Percentiles rank a stretch among this genome's conserved stretches.
Evolutionary conservation across 2,113 vertebrate genomes (phyloP).

Genomic region (Colaptes auratus): DNA sequence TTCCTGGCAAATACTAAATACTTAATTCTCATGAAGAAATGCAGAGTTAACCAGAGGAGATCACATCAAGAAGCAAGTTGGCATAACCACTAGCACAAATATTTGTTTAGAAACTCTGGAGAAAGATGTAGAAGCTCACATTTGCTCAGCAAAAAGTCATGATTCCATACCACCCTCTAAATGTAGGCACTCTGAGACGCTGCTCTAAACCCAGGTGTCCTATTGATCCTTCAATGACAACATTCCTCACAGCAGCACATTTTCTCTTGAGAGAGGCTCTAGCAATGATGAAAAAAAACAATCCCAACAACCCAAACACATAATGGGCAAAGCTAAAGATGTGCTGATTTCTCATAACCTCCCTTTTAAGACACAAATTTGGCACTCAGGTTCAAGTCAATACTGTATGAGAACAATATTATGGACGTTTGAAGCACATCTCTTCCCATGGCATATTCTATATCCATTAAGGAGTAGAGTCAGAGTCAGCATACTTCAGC

Average conservation of each 20-base stretch:
- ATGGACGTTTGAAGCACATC: not conserved
- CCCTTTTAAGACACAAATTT: not conserved
- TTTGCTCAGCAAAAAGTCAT: not conserved
- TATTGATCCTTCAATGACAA: not conserved
- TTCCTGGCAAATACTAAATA: not conserved
- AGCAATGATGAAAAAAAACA: not conserved
- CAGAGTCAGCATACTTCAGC: not conserved
- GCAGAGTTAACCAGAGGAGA: not conserved
- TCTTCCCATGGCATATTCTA: not conserved
- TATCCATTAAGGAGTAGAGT: not conserved
- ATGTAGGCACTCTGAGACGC: not conserved
- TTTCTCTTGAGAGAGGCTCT: not conserved
- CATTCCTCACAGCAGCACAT: not conserved
- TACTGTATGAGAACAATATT: not conserved
- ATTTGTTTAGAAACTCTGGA: not conserved
- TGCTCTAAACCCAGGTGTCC: not conserved
- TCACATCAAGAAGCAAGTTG: not conserved
- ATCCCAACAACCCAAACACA: accelerated
- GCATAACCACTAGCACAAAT: not conserved
- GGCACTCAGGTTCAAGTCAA: not conserved
- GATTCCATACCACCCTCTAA: not conserved
- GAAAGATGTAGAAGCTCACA: not conserved
- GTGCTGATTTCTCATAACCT: not conserved
- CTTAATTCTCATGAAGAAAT: not conserved
- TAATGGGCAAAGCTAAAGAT: not conserved